A percentile compares a stretch with the other conserved stretches of the same genome.
Conservation (phyloP, 2,888 invertebrate species). For the Nymphalis c-album region DNA sequence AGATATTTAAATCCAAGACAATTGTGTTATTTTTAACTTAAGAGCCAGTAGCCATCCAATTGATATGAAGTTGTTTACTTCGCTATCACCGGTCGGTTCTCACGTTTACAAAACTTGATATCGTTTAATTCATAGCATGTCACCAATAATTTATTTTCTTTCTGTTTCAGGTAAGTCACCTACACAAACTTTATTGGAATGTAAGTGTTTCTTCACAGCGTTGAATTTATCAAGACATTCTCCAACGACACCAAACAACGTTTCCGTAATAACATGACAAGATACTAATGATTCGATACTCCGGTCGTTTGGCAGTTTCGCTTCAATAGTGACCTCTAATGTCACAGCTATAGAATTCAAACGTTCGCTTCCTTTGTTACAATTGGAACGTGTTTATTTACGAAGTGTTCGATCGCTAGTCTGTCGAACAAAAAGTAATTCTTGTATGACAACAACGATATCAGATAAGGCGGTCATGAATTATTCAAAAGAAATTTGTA, state of each 20-base stretch:
- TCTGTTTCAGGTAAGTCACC: slow-evolving; percentile 31
- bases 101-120: slow-evolving; percentile 10
- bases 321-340: slow-evolving; percentile 16
- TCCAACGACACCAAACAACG: slow-evolving; percentile 8
- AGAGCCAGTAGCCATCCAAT: neutral
- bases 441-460: slow-evolving; percentile 26
- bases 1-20: no score
- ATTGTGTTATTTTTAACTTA: neutral
- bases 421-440: slow-evolving; percentile 27
- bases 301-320: neutral
- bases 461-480: slow-evolving; percentile 29
- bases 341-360: slow-evolving; percentile 2
- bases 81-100: neutral
- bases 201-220: slow-evolving; percentile 11
- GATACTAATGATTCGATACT: slow-evolving; percentile 22
- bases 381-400: slow-evolving; percentile 29
- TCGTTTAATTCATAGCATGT: neutral
- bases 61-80: no score
- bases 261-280: slow-evolving; percentile 27
- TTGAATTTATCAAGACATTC: slow-evolving; percentile 19
- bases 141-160: slow-evolving; percentile 17
- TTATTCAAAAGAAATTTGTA: slow-evolving; percentile 31
- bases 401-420: slow-evolving; percentile 30
- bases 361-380: slow-evolving; percentile 13
- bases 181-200: slow-evolving; percentile 1